Base-by-base conservation (phyloP, 2,888 invertebrate genomes). In the Drosophila sordidapex region DNA sequence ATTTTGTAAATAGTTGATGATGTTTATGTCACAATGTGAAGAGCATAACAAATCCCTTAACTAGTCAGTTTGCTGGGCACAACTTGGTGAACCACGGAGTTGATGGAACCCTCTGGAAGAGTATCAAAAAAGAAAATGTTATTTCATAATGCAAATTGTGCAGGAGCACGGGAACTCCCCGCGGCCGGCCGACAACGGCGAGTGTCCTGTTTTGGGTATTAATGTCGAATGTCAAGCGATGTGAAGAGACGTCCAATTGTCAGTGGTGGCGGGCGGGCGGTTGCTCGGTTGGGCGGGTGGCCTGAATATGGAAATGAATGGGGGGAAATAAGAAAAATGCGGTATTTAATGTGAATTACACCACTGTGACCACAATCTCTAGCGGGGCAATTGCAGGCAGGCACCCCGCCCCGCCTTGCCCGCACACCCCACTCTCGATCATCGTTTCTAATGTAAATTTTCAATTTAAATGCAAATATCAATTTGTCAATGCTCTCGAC, bases 401-500 rank as follows among this genome's bases (percentile, higher is more conserved):
- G n/a, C n/a, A 11, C 5, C 25, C 5, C 25, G 11, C 25, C 4
- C 4, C 7, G 18, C n/a, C 13, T 18, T 49, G 35, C 31, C 36
- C 10, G 40, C 29, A 29, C 10, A 31, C 38, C 31, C n/a, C 43
- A 51, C 70, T 70, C 72, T 81, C 81, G 83, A 83, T 87, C 84
- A 80, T 72, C 76, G 85, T 76, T 90, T 49, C 91, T 92, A 92
- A 92, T 93, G 92, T 93, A 93, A 91, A 93, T 93, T 93, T 93
- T 93, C 93, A 93, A 93, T 93, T 93, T 93, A 93, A 93, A 93
- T 93, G 93, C 93, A 93, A 93, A 93, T 93, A 93, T 93, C 93
- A 93, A 93, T 93, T 93, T 93, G 92, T 93, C 93, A 93, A 93
- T 93, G 83, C 77, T 70, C 76, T 68, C 59, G 36, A 58, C 64